A percentile compares a stretch with the other conserved stretches of the same genome.
Evolutionary conservation across 2,113 vertebrate species (phyloP).

Genomic region (Xiphias gladius): DNA sequence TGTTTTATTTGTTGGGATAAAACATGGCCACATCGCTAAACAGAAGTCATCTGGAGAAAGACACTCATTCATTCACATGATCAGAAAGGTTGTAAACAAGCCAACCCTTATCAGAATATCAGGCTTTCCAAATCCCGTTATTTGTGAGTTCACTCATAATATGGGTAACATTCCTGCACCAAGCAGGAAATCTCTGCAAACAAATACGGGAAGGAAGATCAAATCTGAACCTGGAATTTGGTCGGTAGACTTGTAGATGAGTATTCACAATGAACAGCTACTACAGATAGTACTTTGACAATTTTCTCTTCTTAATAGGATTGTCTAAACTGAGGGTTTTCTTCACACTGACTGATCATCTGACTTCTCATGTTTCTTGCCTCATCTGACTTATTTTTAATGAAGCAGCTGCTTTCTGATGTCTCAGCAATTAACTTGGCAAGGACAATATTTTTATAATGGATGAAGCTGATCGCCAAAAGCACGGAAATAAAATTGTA

Average conservation of each 20-base stretch:
- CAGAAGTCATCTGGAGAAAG: background rate
- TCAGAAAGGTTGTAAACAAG: background rate
- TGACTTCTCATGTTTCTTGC: too few species aligned
- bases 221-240: background rate
- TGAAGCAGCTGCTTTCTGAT: background rate
- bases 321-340: background rate
- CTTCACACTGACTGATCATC: background rate
- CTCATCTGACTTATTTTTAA: background rate
- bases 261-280: background rate
- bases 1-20: background rate
- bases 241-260: background rate
- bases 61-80: too few species aligned
- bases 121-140: background rate
- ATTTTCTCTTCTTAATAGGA: background rate
- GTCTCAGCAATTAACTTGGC: too few species aligned
- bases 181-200: background rate
- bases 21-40: background rate
- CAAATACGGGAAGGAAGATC: background rate
- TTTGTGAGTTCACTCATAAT: too few species aligned
- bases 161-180: too few species aligned
- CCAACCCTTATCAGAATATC: background rate
- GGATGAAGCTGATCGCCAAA: too few species aligned
- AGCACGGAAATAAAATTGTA: background rate
- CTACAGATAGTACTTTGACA: background rate
- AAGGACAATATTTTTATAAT: background rate